phyloP scores from a whole-genome alignment of 2,888 invertebrate species.

The Brenthis daphne region DNA sequence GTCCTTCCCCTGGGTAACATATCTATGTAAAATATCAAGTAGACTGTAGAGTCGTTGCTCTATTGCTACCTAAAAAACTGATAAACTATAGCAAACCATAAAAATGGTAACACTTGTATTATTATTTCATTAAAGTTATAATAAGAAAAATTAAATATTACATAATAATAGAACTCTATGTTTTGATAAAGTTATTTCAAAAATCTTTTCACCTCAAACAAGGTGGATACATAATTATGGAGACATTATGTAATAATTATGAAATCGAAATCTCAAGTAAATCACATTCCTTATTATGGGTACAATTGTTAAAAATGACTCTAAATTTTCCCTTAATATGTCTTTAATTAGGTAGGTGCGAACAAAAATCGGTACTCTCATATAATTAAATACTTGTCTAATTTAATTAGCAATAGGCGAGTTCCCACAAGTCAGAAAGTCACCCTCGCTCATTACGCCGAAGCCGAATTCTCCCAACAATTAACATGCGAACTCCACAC shows the following conservation, averaged over 20 bases:
- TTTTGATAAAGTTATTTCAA: conserved; percentile 27
- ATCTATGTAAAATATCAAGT: too few relatives aligned
- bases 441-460: conserved; percentile 67
- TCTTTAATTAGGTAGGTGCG: conserved; percentile 45
- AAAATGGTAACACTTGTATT: too few relatives aligned
- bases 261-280: conserved; percentile 19
- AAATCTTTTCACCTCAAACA: conserved; percentile 19
- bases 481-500: conserved; percentile 61
- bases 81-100: too few relatives aligned
- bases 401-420: conserved; percentile 78
- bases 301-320: conserved; percentile 18
- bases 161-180: not conserved
- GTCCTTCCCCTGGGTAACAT: too few relatives aligned
- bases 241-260: conserved; percentile 11
- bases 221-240: conserved; percentile 12
- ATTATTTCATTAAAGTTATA: too few relatives aligned
- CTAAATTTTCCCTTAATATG: conserved; percentile 26
- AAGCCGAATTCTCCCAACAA: conserved; percentile 72
- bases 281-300: conserved; percentile 28
- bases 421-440: conserved; percentile 77
- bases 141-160: too few relatives aligned
- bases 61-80: too few relatives aligned
- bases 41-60: too few relatives aligned
- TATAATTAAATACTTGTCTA: conserved; percentile 78
- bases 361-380: conserved; percentile 54